Base-by-base conservation (phyloP, 2,888 invertebrate genomes). In the Eupeodes luniger region DNA sequence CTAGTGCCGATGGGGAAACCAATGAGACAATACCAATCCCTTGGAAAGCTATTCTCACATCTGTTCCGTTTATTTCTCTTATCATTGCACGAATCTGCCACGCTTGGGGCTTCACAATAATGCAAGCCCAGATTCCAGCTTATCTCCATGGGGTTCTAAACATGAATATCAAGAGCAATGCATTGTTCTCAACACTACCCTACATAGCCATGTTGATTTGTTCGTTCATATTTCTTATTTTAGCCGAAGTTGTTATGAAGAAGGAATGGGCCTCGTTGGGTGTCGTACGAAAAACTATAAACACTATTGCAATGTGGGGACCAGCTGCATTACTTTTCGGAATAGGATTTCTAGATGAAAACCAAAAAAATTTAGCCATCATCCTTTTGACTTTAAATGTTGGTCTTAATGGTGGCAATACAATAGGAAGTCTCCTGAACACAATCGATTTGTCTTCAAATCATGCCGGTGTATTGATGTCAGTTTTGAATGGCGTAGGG, bases 91-190 rank as follows among this genome's bases (percentile, higher is more conserved):
- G 59, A 27, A 27, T 72, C 5, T 1, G 47, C 95, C 95, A 0
- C 95, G 96, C 90, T 95, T 96, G 96, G 96, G 96, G 96, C 1
- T 95, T 95, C 91, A 95, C 95, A 94, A 96, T 95, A 0, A 93
- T 96, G 51, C 94, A 96, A 90, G 95, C 96, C 0, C 95, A 96
- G 91, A 85, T 91, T 85, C 96, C 96, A 0, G 94, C 95, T 0
- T 96, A 96, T 90, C 94, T 96, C 94, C 94, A 94, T 79, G 94
- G 94, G 70, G 95, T 96, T 0, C 93, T 96, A 0, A 93, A 94
- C n/a, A 95, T 95, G 88, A 93, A 96, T 59, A 95, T 96, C 40
- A 94, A 95, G 91, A 91, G 93, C 92, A 94, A 94, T 85, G 94
- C 94, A 0, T 47, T 93, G 4, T 91, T 93, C 49, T 94, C 95